Conservation (phyloP, 2,797 vertebrate species). For the Microcaecilia unicolor region DNA sequence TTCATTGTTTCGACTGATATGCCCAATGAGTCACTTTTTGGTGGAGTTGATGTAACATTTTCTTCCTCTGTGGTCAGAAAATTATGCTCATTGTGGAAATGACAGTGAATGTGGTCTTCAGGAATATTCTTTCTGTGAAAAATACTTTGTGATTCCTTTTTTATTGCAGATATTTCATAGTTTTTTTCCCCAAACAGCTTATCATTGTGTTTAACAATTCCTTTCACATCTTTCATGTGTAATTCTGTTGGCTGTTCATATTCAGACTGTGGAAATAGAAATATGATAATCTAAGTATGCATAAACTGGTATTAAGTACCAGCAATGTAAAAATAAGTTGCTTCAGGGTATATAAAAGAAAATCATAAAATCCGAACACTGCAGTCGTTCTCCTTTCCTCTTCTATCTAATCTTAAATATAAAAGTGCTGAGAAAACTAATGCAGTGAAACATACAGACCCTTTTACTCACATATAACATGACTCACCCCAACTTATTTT, state of each 20-base stretch:
- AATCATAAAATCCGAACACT: too few species aligned
- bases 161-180: background rate
- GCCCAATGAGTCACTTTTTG: conserved; percentile 2
- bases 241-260: conserved; percentile 18
- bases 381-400: too few species aligned
- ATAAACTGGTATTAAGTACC: too few species aligned
- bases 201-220: background rate
- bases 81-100: background rate
- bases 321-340: too few species aligned
- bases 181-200: background rate
- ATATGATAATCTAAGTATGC: background rate
- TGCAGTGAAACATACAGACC: too few species aligned
- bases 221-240: conserved; percentile 3
- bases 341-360: too few species aligned
- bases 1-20: background rate
- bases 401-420: too few species aligned
- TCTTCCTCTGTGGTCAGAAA: background rate
- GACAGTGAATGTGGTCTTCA: background rate
- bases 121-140: background rate
- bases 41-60: background rate
- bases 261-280: conserved; percentile 32
- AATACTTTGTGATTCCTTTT: background rate
- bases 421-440: too few species aligned
- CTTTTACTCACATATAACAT: too few species aligned
- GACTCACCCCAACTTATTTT: too few species aligned